Percentiles rank a stretch among this genome's conserved stretches.
Conservation (phyloP, 2,888 invertebrate genomes). For the Cryptophagus acutangulus region DNA sequence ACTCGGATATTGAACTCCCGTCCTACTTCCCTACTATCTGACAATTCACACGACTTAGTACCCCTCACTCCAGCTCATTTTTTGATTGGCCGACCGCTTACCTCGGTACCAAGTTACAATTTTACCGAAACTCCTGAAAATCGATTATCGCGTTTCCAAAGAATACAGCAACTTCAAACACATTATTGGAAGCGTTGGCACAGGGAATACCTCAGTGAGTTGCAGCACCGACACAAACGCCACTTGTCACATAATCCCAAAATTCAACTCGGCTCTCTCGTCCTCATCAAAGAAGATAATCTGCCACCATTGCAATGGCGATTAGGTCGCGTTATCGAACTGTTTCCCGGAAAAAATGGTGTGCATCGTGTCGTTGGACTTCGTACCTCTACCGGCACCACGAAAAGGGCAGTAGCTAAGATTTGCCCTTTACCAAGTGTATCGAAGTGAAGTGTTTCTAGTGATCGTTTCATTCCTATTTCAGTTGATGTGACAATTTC, state of each 20-base stretch:
- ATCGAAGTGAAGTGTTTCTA: no score
- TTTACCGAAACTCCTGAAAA: background rate
- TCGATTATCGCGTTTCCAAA: background rate
- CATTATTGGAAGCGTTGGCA: background rate
- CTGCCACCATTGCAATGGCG: background rate
- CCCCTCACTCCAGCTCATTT: no score
- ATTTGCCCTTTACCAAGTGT: background rate
- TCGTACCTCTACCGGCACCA: background rate
- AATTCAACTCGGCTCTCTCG: background rate
- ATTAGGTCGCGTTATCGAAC: background rate
- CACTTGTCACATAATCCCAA: background rate
- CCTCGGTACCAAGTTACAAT: background rate
- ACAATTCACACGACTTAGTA: no score
- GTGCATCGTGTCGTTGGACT: background rate
- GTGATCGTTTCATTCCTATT: no score
- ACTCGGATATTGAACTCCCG: no score
- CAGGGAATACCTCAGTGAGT: background rate
- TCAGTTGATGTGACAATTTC: no score
- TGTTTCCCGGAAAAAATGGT: background rate
- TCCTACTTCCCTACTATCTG: no score
- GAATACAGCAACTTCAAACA: background rate
- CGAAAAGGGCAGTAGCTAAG: slow-evolving; percentile 1
- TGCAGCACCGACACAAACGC: background rate
- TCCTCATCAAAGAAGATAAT: slow-evolving; percentile 1
- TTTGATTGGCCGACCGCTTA: background rate